Conservation (phyloP, 2,113 vertebrate genomes). For the Campylorhamphus procurvoides region DNA sequence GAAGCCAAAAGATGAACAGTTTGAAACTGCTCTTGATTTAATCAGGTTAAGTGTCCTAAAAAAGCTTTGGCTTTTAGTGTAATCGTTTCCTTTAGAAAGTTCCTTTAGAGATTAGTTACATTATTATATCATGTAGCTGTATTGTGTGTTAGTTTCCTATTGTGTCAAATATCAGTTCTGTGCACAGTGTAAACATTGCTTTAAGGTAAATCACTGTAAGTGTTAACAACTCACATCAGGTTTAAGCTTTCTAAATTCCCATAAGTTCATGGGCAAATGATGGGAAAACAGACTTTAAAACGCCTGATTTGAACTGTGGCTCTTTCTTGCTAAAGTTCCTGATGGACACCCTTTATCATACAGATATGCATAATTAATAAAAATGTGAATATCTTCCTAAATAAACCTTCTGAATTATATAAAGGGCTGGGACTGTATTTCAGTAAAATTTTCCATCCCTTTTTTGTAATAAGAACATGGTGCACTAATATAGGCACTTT, state of each 20-base stretch:
- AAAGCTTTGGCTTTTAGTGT: not conserved
- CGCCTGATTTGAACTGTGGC: not conserved
- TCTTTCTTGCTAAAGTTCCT: not conserved
- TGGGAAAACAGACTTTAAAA: not conserved
- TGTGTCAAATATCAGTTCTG: not conserved
- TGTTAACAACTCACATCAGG: not conserved
- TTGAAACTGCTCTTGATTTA: not conserved
- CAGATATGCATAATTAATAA: not conserved
- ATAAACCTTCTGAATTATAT: not conserved
- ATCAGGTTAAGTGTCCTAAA: not conserved
- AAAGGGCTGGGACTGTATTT: not conserved
- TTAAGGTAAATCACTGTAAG: not conserved
- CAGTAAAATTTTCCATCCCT: not conserved
- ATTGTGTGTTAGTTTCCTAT: not conserved
- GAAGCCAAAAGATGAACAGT: not conserved
- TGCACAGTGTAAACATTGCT: not conserved
- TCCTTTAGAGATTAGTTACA: not conserved
- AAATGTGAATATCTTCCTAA: not conserved
- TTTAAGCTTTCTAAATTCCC: not conserved
- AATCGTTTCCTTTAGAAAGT: not conserved
- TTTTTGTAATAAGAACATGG: not conserved
- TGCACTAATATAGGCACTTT: not conserved
- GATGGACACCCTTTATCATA: not conserved
- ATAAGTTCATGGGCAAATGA: not conserved
- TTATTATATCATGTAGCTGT: not conserved